Evolutionary conservation across 2,797 vertebrate species (phyloP), one percentile per base, ranked within the genome.

Genomic region (Steatocranus sp.): DNA sequence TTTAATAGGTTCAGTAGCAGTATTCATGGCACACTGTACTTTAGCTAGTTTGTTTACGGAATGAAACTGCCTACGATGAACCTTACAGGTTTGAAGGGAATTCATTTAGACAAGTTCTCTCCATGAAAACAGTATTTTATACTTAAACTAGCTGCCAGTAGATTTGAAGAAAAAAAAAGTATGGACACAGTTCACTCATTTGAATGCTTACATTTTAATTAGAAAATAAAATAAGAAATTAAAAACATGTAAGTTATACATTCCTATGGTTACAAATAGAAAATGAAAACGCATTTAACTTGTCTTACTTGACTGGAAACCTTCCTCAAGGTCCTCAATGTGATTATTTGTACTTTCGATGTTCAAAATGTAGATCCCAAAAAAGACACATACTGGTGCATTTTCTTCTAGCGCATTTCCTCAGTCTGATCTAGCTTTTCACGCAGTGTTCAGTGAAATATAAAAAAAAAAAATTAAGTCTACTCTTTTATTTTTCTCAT

Each of bases 61-160:
- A 10, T 7, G 15, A 17, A 46, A 46, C 14, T 70, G 41, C 66
- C 23, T 27, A 23, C 0, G 15, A 8, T 0, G 10, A 48, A 12
- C 14, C 41, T 73, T 46, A 27, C 15, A n/a, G 4, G 15, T 70
- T 70, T 70, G 66, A 18, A 18, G 41, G 2, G 36, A 43, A 68
- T 6, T 66, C 8, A 66, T 66, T 66, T 38, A 66, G n/a, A 66
- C 1, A 66, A 14, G 41, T 43, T 11, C 38, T 25, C 20, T 68
- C 14, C 66, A 70, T 46, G 14, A 70, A 46, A 68, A 43, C 14
- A 11, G 5, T 17, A 17, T 27, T 11, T 25, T 41, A 46, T 46
- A 25, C 38, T 46, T 27, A 17, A 70, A 27, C 23, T 70, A 14
- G 20, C 20, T 43, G 63, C 12, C 36, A 3, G 36, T 7, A 25